These are phyloP conservation scores for Dryobates pubescens DNA, from an alignment of 2,797 vertebrate species.

Conservation along the genomic window DNA sequence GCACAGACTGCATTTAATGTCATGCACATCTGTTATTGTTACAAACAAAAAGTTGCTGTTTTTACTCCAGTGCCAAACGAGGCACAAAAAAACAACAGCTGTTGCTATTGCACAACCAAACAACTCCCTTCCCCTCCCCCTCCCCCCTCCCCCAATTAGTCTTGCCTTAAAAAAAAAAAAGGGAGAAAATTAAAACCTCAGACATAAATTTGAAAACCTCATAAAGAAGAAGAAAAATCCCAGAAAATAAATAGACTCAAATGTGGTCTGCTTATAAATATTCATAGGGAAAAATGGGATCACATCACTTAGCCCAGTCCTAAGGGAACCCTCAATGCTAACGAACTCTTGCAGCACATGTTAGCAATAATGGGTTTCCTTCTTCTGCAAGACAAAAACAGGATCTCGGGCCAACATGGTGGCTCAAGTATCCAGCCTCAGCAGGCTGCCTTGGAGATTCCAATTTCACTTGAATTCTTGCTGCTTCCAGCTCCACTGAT, in stretches of 20 bases:
- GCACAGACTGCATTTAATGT: constrained; percentile 74
- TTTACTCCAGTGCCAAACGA: constrained; percentile 77
- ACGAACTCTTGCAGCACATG: constrained; percentile 75
- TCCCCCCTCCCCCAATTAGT: constrained; percentile 62
- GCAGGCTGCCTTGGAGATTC: constrained; percentile 44
- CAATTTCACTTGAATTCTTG: constrained; percentile 62
- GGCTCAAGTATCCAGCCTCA: constrained; percentile 71
- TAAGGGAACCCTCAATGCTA: constrained; percentile 71
- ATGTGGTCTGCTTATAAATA: constrained; percentile 78
- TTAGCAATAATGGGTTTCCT: constrained; percentile 80
- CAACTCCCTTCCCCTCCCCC: not conserved
- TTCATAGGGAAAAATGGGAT: constrained; percentile 78
- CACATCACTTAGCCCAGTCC: constrained; percentile 73
- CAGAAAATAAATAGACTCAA: constrained; percentile 67
- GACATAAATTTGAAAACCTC: constrained; percentile 77
- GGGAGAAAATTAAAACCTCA: constrained; percentile 61
- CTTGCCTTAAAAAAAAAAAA: constrained; percentile 76
- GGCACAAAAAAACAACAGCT: constrained; percentile 81
- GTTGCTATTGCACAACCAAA: constrained; percentile 81
- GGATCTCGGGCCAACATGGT: constrained; percentile 65
- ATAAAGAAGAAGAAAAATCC: constrained; percentile 65
- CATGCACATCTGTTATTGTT: constrained; percentile 83
- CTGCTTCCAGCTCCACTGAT: constrained; percentile 10
- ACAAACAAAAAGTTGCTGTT: constrained; percentile 79
- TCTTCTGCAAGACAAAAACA: constrained; percentile 79